Evolutionary conservation across 1,140 invertebrate species (phyloP).

Genomic region (Diabrotica virgifera): DNA sequence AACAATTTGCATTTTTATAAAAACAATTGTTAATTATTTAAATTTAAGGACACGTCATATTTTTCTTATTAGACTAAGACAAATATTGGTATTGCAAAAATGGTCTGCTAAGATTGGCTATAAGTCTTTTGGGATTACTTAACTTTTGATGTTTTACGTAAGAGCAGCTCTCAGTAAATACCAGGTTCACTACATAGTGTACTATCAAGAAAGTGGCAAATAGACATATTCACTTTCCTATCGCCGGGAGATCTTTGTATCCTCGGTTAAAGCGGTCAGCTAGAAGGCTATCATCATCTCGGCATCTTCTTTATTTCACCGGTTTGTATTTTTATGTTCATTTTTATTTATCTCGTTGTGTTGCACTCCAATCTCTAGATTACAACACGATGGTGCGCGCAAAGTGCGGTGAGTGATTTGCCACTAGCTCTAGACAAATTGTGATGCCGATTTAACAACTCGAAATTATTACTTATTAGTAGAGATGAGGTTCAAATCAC

Average conservation of each 20-base stretch:
- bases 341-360: neutral
- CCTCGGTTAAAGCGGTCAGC: neutral
- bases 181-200: neutral
- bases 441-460: neutral
- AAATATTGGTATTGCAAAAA: too few species aligned
- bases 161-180: too few species aligned
- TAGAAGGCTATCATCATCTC: neutral
- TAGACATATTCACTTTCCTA: constrained; percentile 1
- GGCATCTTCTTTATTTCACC: constrained; percentile 2
- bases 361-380: neutral
- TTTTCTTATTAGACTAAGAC: too few species aligned
- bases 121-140: too few species aligned
- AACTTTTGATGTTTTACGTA: too few species aligned
- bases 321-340: constrained; percentile 1
- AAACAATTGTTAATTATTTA: too few species aligned
- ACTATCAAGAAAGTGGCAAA: neutral
- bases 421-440: neutral
- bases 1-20: too few species aligned
- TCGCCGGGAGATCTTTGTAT: neutral
- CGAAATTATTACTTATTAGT: neutral
- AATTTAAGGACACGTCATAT: too few species aligned
- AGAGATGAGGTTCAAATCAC: too few species aligned
- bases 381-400: neutral
- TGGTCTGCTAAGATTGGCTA: too few species aligned
- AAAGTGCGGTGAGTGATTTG: neutral